Base-by-base conservation (phyloP, 2,888 invertebrate species). In the Stenolophus ochropezus region DNA sequence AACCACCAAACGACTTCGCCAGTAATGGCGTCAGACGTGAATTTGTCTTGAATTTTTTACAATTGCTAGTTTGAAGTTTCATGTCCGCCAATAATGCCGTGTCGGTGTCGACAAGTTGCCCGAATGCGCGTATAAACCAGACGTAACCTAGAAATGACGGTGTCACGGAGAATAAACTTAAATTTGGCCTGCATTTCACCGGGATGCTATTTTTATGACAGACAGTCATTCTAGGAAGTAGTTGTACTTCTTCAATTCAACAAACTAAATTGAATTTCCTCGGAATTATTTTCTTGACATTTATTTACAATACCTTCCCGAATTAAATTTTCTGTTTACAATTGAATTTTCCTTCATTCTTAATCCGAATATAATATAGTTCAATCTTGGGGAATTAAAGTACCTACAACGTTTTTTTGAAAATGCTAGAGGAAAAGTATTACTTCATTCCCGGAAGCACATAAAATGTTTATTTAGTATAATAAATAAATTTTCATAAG, bases 11-110 rank as follows among this genome's bases (percentile, higher is more conserved):
- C 14, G 65, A 33, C 65, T 69, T 69, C 6, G 5, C 33, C 18
- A 18, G 65, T 69, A 33, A 61, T 61, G 14, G 61, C 4, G 61
- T 61, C 23, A 14, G 61, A 25, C 11, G n/a, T 21, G 20, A 65
- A 65, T 65, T 65, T 8, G 27, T 65, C 2, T 16, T 69, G 33
- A 69, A 69, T 69, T 69, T 69, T 56, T 27, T 69, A 69, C 14
- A 69, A 27, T 69, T 61, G 61, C 23, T 61, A 61, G 61, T 25
- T 69, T 33, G 23, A 18, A 18, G 56, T 56, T 21, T 21, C n/a
- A 69, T 69, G 65, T 69, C 33, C 58, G 5, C 2, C 25, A 61
- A 61, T 61, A 61, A 61, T 23, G 14, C 25, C 56, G 21, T 11
- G 20, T n/a, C n/a, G n/a, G n/a, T n/a, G n/a, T 20, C 21, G 11